Evolutionary conservation across 2,797 vertebrate genomes (phyloP), one percentile per base, ranked within the genome.

Genomic region (Sparus aurata): DNA sequence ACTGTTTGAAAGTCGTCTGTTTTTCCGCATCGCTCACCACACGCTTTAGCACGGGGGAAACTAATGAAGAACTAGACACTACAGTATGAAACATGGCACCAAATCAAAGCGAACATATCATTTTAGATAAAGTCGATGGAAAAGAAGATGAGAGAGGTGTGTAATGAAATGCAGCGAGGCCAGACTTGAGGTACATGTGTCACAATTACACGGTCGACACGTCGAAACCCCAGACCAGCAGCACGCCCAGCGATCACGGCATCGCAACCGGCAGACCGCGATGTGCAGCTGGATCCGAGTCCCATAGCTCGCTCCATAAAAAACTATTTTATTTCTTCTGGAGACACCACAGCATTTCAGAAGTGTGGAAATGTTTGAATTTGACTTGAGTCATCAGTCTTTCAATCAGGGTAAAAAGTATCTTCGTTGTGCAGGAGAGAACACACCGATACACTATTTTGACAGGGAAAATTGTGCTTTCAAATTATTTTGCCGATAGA

Each of bases 361-460:
- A 22, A 54, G 52, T 58, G 52, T 20, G 18, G 30, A 30, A 57
- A 20, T 20, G n/a, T 16, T 17, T n/a, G 8, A 69, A 20, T 52
- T 55, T 57, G 12, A 43, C 22, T 22, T 52, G 9, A 38, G n/a
- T 60, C 54, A 27, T 46, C 66, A 38, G 46, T 38, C 47, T 63
- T 69, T 64, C 54, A 80, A 34, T 71, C 59, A 69, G 63, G 50
- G 43, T 22, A 54, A 61, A 58, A 58, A 34, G 61, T 52, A 30
- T 30, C 25, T 54, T 22, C 8, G 53, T 17, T 2, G 15, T 41
- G 27, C 27, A 43, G 54, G 22, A 47, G 25, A 34, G 53, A 47
- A 45, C 18, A 55, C 55, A 30, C 17, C 38, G 1, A 47, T 60
- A 58, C 8, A 18, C 52, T 52, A n/a, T 73, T 77, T 50, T 73